Base-by-base conservation (phyloP, 2,113 vertebrate species). In the Stictonetta naevosa region DNA sequence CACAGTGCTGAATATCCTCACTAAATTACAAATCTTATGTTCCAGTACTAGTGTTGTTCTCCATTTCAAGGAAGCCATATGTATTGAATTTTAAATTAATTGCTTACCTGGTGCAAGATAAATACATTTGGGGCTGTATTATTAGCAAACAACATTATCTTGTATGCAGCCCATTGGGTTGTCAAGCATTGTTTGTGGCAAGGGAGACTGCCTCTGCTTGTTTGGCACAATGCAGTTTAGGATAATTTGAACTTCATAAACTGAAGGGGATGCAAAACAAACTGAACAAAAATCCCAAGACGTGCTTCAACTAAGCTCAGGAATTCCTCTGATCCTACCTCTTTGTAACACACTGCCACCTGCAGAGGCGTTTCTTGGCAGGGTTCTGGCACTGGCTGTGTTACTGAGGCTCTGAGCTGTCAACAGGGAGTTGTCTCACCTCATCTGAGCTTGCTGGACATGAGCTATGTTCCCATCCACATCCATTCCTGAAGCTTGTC, bases 301-400 rank as follows among this genome's bases (percentile, higher is more conserved):
- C 40, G 60, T 88, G 89, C 62, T 96, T 92, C 95, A 94, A 34
- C 93, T 95, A 89, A 83, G 23, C 22, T 52, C 4, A 92, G 91
- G 52, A 92, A 93, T 92, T 96, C 83, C 77, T 93, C 95, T 94
- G 86, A 86, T 95, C 87, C 66, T 73, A 28, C 23, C 20, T 56
- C 66, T 78, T 71, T 44, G 86, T n/a, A 86, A 81, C 68, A 92
- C 67, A 60, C 84, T 93, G 94, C 77, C 92, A 95, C 83, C 85
- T 76, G 76, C 72, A 94, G 77, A 78, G 81, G 82, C 12, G 9
- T 68, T 96, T 95, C 94, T 95, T 96, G 96, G 95, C 96, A 90
- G 90, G 74, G 73, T 95, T 96, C 82, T 60, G 62, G 88, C 87
- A 82, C 84, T 88, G 90, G 59, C 62, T 91, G 75, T 88, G 93